Conservation (phyloP, 1,140 invertebrate genomes). For the Araneus ventricosus region DNA sequence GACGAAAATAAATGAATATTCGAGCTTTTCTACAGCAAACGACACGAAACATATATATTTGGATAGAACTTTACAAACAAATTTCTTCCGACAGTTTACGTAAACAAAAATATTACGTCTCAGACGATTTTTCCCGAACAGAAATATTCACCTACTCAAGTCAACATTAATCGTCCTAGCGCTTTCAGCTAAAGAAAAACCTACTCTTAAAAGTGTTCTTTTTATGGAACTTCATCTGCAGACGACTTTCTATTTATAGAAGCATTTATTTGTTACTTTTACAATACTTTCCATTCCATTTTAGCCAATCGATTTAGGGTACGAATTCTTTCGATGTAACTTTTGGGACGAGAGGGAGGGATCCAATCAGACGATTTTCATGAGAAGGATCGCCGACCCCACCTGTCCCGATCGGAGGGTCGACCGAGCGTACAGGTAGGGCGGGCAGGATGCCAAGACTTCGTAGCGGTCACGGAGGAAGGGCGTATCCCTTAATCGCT, state of each 20-base stretch:
- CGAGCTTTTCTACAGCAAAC: too few relatives aligned
- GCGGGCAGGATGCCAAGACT: constrained; percentile 15
- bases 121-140: not conserved
- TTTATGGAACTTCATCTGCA: not conserved
- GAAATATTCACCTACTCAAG: not conserved
- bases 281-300: not conserved
- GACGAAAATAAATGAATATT: too few relatives aligned
- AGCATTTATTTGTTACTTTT: not conserved
- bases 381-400: not conserved
- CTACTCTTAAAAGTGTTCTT: not conserved
- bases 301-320: not conserved
- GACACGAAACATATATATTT: too few relatives aligned
- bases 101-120: not conserved
- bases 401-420: constrained; percentile 5
- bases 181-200: not conserved
- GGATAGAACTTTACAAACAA: too few relatives aligned
- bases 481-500: constrained; percentile 25
- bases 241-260: constrained; percentile 13
- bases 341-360: not conserved
- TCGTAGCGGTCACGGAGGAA: constrained; percentile 23
- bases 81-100: too few relatives aligned
- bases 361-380: not conserved
- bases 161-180: not conserved
- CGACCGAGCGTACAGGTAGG: not conserved
- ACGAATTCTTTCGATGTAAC: not conserved